Conservation (phyloP, 1,140 invertebrate genomes). For the Nasonia longicornis region DNA sequence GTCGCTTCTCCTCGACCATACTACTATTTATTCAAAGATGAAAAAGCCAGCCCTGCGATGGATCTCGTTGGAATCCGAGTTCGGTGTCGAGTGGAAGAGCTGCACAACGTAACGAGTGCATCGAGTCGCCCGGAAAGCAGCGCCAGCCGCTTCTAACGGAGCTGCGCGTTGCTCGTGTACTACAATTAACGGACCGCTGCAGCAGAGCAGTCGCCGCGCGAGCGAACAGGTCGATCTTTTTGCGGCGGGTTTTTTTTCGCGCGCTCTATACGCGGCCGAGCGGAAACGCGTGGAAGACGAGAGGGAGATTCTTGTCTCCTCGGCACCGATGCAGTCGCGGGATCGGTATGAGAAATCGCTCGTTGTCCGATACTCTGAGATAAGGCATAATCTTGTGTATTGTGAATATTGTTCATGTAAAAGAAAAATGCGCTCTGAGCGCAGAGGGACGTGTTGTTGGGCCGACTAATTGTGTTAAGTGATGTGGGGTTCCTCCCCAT, state of each 20-base stretch:
- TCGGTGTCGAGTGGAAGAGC: background rate
- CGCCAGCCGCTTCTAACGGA: conserved; percentile 32
- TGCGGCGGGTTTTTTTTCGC: conserved; percentile 24
- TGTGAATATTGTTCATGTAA: too few relatives aligned
- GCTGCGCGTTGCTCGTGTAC: background rate
- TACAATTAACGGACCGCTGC: conserved; percentile 44
- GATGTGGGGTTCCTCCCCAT: conserved; percentile 75
- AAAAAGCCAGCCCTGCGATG: background rate
- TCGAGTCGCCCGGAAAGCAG: background rate
- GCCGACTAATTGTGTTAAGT: conserved; percentile 75
- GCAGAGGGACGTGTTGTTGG: conserved; percentile 39
- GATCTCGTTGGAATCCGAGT: background rate
- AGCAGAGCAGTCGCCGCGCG: background rate
- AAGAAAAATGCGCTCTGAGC: background rate
- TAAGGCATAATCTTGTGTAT: too few relatives aligned
- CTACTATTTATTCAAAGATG: background rate
- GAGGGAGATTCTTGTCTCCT: conserved; percentile 13
- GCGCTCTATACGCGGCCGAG: conserved; percentile 14
- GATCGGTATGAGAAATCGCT: background rate
- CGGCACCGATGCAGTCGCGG: background rate
- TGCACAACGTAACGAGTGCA: background rate
- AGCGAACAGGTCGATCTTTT: conserved; percentile 22
- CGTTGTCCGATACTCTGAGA: background rate
- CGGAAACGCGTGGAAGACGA: conserved; percentile 17
- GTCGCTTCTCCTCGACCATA: background rate